Evolutionary conservation across 2,113 vertebrate genomes (phyloP).

Genomic region (Clinocottus analis): DNA sequence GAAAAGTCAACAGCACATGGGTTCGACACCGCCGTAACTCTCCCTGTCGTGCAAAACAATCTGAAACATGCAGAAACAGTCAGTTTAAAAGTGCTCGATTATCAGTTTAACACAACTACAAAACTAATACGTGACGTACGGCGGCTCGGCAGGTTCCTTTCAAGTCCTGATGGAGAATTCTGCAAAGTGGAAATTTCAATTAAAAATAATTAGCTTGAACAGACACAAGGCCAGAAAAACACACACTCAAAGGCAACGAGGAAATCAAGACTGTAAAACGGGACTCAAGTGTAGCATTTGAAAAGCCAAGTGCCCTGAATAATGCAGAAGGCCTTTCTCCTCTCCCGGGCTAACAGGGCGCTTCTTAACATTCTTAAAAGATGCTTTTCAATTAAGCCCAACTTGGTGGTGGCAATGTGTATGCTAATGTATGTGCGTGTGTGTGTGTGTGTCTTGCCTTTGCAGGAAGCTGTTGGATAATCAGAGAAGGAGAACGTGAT

Average conservation of each 20-base stretch:
- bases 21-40: not conserved
- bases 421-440: slow-evolving; percentile 52
- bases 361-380: slow-evolving; percentile 71
- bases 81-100: not conserved
- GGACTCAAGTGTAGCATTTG: slow-evolving; percentile 56
- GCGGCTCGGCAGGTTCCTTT: not conserved
- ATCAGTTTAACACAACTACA: not conserved
- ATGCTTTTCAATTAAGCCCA: slow-evolving; percentile 75
- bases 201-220: not conserved
- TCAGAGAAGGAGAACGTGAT: slow-evolving; percentile 13
- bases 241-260: slow-evolving; percentile 19
- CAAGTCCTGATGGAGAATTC: not conserved
- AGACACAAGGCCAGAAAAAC: slow-evolving; percentile 11
- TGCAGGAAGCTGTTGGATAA: slow-evolving; percentile 17
- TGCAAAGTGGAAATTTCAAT: not conserved
- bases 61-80: not conserved
- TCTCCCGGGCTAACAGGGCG: slow-evolving; percentile 59
- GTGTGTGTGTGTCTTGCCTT: not conserved
- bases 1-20: not conserved
- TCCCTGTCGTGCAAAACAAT: not conserved
- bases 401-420: slow-evolving; percentile 48
- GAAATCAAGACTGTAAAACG: slow-evolving; percentile 55
- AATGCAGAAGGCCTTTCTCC: slow-evolving; percentile 58
- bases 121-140: not conserved
- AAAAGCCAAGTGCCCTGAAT: slow-evolving; percentile 76